Conservation (phyloP, 2,113 vertebrate genomes). For the Ictidomys tridecemlineatus region DNA sequence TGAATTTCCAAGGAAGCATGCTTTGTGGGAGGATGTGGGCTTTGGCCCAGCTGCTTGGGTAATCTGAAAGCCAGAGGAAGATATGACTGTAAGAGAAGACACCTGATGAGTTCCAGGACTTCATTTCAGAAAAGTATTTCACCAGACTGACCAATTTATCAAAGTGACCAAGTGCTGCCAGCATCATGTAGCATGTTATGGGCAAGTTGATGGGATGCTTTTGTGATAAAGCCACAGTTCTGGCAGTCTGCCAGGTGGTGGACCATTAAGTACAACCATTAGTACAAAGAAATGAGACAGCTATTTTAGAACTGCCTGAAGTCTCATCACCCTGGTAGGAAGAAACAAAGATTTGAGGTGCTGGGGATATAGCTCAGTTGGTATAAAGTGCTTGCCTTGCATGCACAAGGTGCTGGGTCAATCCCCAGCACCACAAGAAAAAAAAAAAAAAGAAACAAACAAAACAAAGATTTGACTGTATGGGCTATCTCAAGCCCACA, state of each 20-base stretch:
- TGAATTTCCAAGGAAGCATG: conserved; percentile 59
- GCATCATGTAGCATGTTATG: background rate
- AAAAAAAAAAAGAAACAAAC: background rate
- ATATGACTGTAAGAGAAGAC: conserved; percentile 73
- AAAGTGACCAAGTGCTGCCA: conserved; percentile 16
- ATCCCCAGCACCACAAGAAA: too few relatives aligned
- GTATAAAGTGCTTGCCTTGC: background rate
- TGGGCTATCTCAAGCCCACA: background rate
- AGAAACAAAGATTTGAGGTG: background rate
- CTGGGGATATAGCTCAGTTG: background rate
- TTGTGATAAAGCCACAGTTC: background rate
- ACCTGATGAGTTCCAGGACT: conserved; percentile 81
- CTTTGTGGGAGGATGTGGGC: conserved; percentile 68
- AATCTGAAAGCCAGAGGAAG: conserved; percentile 66
- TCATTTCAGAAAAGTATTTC: conserved; percentile 71
- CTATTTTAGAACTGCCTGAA: background rate
- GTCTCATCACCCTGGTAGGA: background rate
- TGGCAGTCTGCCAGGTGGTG: background rate
- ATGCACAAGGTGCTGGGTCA: background rate
- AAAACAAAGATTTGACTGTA: background rate
- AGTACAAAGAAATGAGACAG: background rate
- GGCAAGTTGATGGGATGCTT: conserved; percentile 41
- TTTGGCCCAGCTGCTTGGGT: conserved; percentile 62
- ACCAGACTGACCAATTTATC: conserved; percentile 70
- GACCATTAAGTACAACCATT: background rate